Percentiles rank a stretch among this genome's conserved stretches.
Evolutionary conservation across 2,113 vertebrate genomes (phyloP).

Genomic region (Bombycilla garrulus): DNA sequence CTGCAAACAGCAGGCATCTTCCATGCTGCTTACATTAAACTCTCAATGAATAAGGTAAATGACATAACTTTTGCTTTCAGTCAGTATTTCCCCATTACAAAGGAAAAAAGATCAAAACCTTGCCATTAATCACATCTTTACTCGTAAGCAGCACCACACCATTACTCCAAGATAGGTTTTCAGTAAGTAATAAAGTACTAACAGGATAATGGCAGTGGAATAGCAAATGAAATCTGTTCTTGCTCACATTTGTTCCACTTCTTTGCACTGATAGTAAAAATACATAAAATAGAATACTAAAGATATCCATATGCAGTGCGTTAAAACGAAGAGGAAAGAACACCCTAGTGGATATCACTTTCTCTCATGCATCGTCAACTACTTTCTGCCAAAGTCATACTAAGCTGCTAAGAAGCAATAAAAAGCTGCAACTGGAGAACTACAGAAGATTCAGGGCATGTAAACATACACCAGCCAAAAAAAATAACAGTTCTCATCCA

Average conservation of each 20-base stretch:
- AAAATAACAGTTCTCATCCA: neutral
- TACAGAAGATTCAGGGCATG: neutral
- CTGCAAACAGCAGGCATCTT: neutral
- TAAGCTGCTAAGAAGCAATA: slow-evolving; percentile 15
- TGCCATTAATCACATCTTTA: slow-evolving; percentile 43
- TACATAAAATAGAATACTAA: slow-evolving; percentile 30
- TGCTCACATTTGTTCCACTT: slow-evolving; percentile 55
- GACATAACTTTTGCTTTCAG: slow-evolving; percentile 32
- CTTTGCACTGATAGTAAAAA: slow-evolving; percentile 53
- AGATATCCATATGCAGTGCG: neutral
- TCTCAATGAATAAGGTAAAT: neutral
- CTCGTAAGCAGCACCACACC: slow-evolving; percentile 1
- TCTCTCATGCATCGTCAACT: slow-evolving; percentile 28
- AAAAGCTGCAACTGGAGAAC: neutral
- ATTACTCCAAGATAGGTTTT: slow-evolving; percentile 36
- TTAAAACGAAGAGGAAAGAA: neutral
- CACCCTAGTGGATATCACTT: neutral
- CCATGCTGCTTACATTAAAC: neutral
- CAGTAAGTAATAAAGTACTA: slow-evolving; percentile 50
- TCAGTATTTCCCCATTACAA: neutral
- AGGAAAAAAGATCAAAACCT: slow-evolving; percentile 23
- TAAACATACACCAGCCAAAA: neutral
- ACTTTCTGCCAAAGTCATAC: neutral
- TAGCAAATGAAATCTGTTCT: slow-evolving; percentile 45
- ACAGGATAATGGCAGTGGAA: slow-evolving; percentile 49